These are phyloP conservation scores for Sesamia nonagrioides DNA, from an alignment of 1,140 invertebrate species.

Conservation along the genomic window DNA sequence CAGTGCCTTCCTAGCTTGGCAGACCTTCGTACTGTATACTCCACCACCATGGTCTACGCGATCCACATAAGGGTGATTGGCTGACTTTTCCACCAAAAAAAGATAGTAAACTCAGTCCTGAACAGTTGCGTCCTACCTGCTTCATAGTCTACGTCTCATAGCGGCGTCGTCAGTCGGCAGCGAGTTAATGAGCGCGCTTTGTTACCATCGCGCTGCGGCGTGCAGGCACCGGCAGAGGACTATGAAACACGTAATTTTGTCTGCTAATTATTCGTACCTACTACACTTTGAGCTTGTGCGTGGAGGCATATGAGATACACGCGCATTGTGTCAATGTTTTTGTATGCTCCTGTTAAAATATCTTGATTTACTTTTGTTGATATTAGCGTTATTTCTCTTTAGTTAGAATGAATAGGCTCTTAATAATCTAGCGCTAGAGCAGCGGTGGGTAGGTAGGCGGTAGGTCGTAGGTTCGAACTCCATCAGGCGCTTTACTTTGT, in stretches of 20 bases:
- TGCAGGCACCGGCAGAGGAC: slow-evolving; percentile 30
- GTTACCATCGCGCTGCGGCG: slow-evolving; percentile 57
- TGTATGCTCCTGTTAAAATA: too few species aligned
- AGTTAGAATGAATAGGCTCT: too few species aligned
- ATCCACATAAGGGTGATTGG: neutral
- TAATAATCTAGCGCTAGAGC: too few species aligned
- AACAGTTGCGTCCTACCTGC: neutral
- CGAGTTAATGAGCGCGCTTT: slow-evolving; percentile 71
- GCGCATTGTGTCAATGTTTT: neutral
- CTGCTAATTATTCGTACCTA: slow-evolving; percentile 20
- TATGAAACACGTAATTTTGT: slow-evolving; percentile 33
- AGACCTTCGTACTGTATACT: too few species aligned
- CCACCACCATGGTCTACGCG: neutral
- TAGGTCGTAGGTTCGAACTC: too few species aligned
- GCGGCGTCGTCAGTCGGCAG: slow-evolving; percentile 49
- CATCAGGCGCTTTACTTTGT: too few species aligned
- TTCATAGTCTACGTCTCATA: slow-evolving; percentile 52
- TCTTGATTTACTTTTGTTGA: too few species aligned
- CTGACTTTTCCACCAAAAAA: too few species aligned
- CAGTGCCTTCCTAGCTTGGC: too few species aligned
- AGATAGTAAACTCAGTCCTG: neutral
- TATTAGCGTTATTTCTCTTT: too few species aligned
- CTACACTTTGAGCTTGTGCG: slow-evolving; percentile 12
- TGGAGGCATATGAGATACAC: neutral
- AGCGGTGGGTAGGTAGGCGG: too few species aligned